These are phyloP conservation scores for Panagrolaimus sp. DNA, from an alignment of 1,140 invertebrate species.

Conservation along the genomic window DNA sequence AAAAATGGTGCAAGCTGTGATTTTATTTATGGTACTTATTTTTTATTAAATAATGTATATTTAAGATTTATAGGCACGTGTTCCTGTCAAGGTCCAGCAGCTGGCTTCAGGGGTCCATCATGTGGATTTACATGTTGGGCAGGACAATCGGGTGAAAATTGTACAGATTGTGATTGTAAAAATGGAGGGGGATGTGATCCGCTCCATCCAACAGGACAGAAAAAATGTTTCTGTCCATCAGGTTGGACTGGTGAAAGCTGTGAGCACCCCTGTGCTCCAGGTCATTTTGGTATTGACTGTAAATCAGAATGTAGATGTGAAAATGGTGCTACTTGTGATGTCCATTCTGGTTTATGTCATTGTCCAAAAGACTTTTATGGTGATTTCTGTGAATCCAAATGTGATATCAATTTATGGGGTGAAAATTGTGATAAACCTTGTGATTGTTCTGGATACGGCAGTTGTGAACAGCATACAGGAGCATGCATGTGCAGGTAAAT, in stretches of 20 bases:
- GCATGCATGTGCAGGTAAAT: slow-evolving; percentile 44
- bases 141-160: slow-evolving; percentile 76
- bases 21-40: slow-evolving; percentile 70
- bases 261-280: slow-evolving; percentile 55
- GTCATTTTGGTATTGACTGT: slow-evolving; percentile 57
- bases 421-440: slow-evolving; percentile 46
- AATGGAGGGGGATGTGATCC: slow-evolving; percentile 78
- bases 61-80: too few species aligned
- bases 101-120: slow-evolving; percentile 59
- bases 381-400: slow-evolving; percentile 58
- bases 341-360: slow-evolving; percentile 69
- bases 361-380: slow-evolving; percentile 82
- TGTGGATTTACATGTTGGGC: slow-evolving; percentile 56
- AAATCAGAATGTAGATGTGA: not conserved
- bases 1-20: slow-evolving; percentile 65
- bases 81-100: slow-evolving; percentile 58
- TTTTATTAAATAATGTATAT: too few species aligned
- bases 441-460: slow-evolving; percentile 47
- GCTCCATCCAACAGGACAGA: too few species aligned
- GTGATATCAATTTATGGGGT: slow-evolving; percentile 53
- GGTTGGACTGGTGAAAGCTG: slow-evolving; percentile 62
- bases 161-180: slow-evolving; percentile 76
- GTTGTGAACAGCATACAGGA: slow-evolving; percentile 50
- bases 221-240: slow-evolving; percentile 72
- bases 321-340: not conserved